Base-by-base conservation (phyloP, 1,140 invertebrate genomes). In the Brachionus manjavacas region DNA sequence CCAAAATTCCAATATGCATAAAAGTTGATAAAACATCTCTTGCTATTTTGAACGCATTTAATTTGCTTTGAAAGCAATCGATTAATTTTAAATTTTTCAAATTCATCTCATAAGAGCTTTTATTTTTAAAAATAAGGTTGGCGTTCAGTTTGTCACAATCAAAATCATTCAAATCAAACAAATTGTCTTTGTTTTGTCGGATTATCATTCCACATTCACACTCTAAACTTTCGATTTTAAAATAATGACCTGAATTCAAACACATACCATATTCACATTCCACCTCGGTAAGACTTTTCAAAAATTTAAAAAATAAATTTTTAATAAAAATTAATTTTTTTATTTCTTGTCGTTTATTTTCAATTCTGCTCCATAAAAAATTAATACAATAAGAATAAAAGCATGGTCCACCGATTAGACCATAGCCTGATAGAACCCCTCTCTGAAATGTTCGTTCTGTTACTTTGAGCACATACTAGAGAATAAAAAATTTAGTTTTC, bases 1-100 rank as follows among this genome's bases (percentile, higher is more conserved):
- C 64, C n/a, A 60, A 64, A 7, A 46, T 31, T 39, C 79, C 79
- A 35, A 81, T 60, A 25, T 81, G 31, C 14, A 68, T 35, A 39
- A 81, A 43, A 43, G 79, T 81, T 68, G 79, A 81, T 20, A 81
- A 64, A 41, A 81, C 23, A 41, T 81, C 52, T n/a, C 39, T 60
- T 12, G 49, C 20, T 6, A 64, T 60, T 46, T 64, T 35, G 1
- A 81, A 64, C 1, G 25, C 12, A 68, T 81, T 81, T 31, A 81
- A 11, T 43, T 68, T 60, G n/a, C 79, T 81, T 14, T 60, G 12
- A 39, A 9, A n/a, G 31, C 79, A 81, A 46, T 81, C 79, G 28
- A 81, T 60, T 12, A 81, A 43, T 8, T 81, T 46, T 46, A 64
- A 9, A 81, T 81, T 81, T 43, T 80, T 80, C 6, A 28, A 46